phyloP scores from a whole-genome alignment of 2,797 vertebrate genomes.

The Premnoplex brunnescens region DNA sequence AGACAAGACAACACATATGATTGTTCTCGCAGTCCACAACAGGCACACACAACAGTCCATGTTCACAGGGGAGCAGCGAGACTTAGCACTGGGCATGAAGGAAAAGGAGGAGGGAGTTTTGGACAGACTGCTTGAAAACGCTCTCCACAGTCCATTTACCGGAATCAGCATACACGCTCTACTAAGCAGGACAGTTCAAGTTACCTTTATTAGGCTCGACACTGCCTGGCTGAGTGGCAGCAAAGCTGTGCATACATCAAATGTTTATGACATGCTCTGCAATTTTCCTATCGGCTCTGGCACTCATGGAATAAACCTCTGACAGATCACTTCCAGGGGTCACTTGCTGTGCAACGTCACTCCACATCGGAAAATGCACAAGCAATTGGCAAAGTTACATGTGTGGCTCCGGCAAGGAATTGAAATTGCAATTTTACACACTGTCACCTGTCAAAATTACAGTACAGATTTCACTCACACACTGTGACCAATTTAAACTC shows the following conservation, averaged over 20 bases:
- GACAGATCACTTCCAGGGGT: neutral
- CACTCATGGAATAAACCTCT: neutral
- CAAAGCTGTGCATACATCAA: neutral
- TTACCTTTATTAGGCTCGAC: neutral
- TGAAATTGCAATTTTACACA: neutral
- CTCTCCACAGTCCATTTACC: neutral
- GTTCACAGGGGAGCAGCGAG: neutral
- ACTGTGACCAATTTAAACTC: neutral
- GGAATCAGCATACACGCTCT: rapidly evolving
- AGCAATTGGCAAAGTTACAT: neutral
- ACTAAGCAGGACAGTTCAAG: neutral
- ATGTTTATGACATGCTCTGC: neutral
- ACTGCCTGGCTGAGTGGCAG: neutral
- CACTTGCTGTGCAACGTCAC: neutral
- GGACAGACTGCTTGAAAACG: neutral
- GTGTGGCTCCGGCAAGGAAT: neutral
- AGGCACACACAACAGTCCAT: rapidly evolving
- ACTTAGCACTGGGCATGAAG: neutral
- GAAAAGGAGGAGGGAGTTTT: neutral
- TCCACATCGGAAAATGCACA: neutral
- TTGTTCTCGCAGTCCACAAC: rapidly evolving
- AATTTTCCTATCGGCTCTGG: neutral
- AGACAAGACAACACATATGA: neutral
- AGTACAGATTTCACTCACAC: neutral
- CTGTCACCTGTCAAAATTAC: neutral